Conservation (phyloP, 2,888 invertebrate genomes). For the Pecten maximus region DNA sequence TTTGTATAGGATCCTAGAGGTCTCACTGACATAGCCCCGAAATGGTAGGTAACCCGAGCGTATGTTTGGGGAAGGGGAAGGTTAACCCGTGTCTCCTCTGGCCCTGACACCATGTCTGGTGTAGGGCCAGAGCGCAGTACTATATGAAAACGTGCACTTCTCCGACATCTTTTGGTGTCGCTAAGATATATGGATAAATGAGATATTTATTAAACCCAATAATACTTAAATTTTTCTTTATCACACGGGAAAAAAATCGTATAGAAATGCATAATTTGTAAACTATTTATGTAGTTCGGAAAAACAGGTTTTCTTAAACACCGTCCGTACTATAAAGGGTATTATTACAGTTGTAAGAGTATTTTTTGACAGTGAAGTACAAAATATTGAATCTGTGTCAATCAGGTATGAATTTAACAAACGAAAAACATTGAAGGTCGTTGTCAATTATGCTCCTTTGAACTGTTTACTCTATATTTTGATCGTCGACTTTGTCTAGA, state of each 20-base stretch:
- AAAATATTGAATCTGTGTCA: not conserved
- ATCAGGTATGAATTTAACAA: not conserved
- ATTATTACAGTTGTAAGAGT: not conserved
- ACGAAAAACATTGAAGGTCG: not conserved
- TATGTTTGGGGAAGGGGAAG: too few species aligned
- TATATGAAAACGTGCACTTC: too few species aligned
- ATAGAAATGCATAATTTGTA: not conserved
- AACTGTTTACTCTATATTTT: too few species aligned
- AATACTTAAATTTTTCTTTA: not conserved
- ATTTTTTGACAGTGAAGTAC: not conserved
- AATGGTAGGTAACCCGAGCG: not conserved
- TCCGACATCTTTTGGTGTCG: too few species aligned
- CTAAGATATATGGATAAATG: too few species aligned
- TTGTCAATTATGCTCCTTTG: not conserved
- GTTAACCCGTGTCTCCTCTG: too few species aligned
- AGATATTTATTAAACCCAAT: too few species aligned
- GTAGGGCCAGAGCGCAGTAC: too few species aligned
- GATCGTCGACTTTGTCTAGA: not conserved
- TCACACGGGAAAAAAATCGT: constrained; percentile 10
- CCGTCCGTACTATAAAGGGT: not conserved
- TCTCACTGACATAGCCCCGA: too few species aligned
- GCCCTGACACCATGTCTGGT: too few species aligned
- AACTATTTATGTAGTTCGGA: not conserved
- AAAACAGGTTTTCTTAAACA: not conserved
- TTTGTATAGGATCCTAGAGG: not conserved